Base-by-base conservation (phyloP, 2,888 invertebrate genomes). In the Caenorhabditis doughertyi region DNA sequence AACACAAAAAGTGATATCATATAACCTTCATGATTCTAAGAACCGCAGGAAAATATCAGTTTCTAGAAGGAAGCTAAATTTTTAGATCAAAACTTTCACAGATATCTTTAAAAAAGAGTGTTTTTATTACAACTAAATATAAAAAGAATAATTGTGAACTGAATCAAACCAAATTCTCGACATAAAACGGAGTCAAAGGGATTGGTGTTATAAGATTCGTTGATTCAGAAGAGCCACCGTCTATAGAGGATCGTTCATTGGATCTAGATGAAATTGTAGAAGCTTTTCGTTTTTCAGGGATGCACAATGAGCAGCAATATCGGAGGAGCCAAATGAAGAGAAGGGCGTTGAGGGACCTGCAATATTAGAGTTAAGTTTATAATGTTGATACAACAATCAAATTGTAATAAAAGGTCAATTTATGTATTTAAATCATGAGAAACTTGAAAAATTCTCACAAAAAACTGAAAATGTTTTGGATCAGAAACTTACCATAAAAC, bases 151-250 rank as follows among this genome's bases (percentile, higher is more conserved):
- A 13, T 11, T 13, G 27, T n/a, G n/a, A 29, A 2, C 39, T 7
- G 1, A 25, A n/a, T 47, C 39, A 71, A 53, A 72, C 51, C n/a
- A 32, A 2, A 39, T 21, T 73, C 7, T 49, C 64, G 5, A 73
- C 21, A 44, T 49, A 73, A 29, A 73, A 64, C 21, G 64, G 55
- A 55, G 73, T 64, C 1, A 73, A 44, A 13, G 62, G 73, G 16
- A 73, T 44, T 8, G 62, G 64, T 3, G 73, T 73, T 1, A 73
- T 7, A 3, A 73, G 44, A 16, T 51, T 35, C 0, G 62, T 18
- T 3, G 62, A 62, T 55, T 73, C 73, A 5, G 55, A 4, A 0
- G 49, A 32, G 1, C 56, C 39, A 13, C 23, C 55, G 13, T 65
- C 64, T 27, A 32, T 32, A 23, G 65, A 65, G 11, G 44, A 23